These are phyloP conservation scores for Phrynocephalus guinanensis DNA, from an alignment of 2,797 vertebrate genomes.

Conservation along the genomic window DNA sequence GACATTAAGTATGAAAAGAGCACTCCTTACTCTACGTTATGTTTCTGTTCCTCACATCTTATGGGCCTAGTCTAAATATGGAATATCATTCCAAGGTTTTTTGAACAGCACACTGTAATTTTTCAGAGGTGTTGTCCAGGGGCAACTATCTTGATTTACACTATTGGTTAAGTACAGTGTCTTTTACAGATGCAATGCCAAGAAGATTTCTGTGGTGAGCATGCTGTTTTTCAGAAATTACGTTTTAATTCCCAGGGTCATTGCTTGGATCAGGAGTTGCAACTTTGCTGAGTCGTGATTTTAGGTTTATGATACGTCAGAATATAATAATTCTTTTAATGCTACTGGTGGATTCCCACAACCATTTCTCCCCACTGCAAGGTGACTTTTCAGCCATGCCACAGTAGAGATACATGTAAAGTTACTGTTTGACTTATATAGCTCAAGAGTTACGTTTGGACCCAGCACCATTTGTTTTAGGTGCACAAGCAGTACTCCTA, in stretches of 20 bases:
- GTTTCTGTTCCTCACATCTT: neutral
- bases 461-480: neutral
- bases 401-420: neutral
- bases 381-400: conserved; percentile 26
- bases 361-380: neutral
- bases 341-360: conserved; percentile 1
- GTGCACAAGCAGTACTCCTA: neutral
- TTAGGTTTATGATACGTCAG: conserved; percentile 61
- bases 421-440: neutral
- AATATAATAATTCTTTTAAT: conserved; percentile 60
- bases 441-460: neutral
- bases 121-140: conserved; percentile 32
- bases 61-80: conserved; percentile 44
- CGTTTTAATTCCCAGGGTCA: conserved; percentile 51
- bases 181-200: conserved; percentile 32
- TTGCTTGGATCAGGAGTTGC: conserved; percentile 57
- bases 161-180: conserved; percentile 25
- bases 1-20: conserved; percentile 33
- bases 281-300: conserved; percentile 58
- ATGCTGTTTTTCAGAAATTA: conserved; percentile 37
- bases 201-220: conserved; percentile 37
- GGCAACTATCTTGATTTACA: conserved; percentile 34
- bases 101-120: neutral
- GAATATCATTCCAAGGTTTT: conserved; percentile 32
- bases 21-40: conserved; percentile 7